Evolutionary conservation across 2,797 vertebrate genomes (phyloP).

Genomic region (Manis pentadactyla): DNA sequence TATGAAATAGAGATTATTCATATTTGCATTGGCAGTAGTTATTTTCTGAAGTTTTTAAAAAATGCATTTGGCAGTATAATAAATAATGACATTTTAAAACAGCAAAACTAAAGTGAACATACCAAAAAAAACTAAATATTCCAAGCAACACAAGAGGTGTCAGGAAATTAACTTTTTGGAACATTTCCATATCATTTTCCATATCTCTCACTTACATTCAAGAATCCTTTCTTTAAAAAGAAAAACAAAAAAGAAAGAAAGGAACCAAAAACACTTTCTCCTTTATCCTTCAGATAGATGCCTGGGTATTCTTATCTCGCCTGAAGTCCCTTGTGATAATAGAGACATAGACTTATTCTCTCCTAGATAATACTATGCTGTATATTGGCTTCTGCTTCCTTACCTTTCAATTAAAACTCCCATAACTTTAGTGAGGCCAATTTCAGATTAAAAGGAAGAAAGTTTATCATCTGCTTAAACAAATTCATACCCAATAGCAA

Average conservation of each 20-base stretch:
- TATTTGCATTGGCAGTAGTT: slow-evolving; percentile 5
- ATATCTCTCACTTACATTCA: slow-evolving; percentile 6
- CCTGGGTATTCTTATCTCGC: neutral
- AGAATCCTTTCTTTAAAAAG: neutral
- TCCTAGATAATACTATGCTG: neutral
- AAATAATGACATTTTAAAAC: slow-evolving; percentile 46
- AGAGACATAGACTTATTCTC: neutral
- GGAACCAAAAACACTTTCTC: slow-evolving; percentile 17
- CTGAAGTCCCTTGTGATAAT: neutral
- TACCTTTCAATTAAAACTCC: slow-evolving; percentile 44
- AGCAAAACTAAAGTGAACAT: neutral
- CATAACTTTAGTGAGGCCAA: neutral
- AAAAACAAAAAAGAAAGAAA: neutral
- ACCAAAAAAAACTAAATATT: slow-evolving; percentile 37
- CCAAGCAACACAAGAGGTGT: slow-evolving; percentile 27
- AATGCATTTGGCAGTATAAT: neutral
- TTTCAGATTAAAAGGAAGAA: slow-evolving; percentile 30
- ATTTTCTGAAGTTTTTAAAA: slow-evolving; percentile 24
- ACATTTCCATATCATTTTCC: slow-evolving; percentile 9
- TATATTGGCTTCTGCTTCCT: slow-evolving; percentile 44
- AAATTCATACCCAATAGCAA: slow-evolving; percentile 21
- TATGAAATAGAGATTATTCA: slow-evolving; percentile 40
- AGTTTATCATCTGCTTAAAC: slow-evolving; percentile 38
- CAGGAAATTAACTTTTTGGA: slow-evolving; percentile 47
- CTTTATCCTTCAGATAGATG: neutral